Base-by-base conservation (phyloP, 2,797 vertebrate genomes). In the Parauchenoglanis ngamensis region DNA sequence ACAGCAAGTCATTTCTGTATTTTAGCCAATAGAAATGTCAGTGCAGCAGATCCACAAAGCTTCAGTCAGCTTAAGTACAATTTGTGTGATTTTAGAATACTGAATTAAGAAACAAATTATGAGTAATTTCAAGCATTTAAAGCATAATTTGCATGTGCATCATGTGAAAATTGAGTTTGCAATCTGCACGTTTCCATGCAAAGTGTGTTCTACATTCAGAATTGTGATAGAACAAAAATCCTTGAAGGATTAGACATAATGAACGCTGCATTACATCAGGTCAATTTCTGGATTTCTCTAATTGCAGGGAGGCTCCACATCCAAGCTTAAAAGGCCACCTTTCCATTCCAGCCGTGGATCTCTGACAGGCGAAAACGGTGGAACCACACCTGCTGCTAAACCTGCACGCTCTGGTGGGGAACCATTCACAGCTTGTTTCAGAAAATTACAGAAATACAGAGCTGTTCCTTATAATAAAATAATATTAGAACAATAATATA, bases 271-370 rank as follows among this genome's bases (percentile, higher is more conserved):
- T 40, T 77, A 70, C 61, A 85, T 67, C 80, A 40, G 72, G 28
- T 68, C 73, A 52, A 73, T 73, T 67, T 67, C 75, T 67, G 77
- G 19, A 40, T 89, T 49, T 88, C 61, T 83, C 90, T 91, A 44
- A 79, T 93, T 90, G 88, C 89, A 97, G 98, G 97, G 97, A 57
- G 93, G 96, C 0, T 95, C 98, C 0, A 94, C 97, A 72, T 97
- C 98, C 94, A 99, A 99, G 90, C 94, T 99, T 89, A 98, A 98
- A 92, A 95, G 98, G 86, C 97, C 98, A 3, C 96, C 97, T 61
- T 97, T 98, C 93, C 98, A 99, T 95, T 99, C 98, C 44, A 99
- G 98, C 90, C 93, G 98, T n/a, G 98, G 97, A 6, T 99, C 98
- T 0, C 94, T 99, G 90, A 96, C 96, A 1, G 98, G 98, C 40